Conservation (phyloP, 2,888 invertebrate genomes). For the Gymnosoma rotundatum region DNA sequence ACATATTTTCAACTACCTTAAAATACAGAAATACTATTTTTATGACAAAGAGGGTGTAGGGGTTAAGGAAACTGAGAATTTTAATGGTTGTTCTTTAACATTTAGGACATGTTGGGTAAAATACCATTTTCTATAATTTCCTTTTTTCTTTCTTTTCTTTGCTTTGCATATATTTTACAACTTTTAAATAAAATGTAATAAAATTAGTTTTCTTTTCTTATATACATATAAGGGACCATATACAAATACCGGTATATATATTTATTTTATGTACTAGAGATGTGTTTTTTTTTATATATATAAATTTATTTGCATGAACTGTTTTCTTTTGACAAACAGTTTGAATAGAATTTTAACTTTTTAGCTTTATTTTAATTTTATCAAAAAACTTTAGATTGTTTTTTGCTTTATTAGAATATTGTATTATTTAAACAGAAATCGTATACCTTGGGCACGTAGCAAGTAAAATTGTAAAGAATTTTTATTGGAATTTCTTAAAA, state of each 20-base stretch:
- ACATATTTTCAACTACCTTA: slow-evolving; percentile 11
- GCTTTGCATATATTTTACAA: slow-evolving; percentile 51
- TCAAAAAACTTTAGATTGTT: neutral
- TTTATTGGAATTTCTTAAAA: no score
- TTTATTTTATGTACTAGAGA: neutral
- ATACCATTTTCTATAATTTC: slow-evolving; percentile 2
- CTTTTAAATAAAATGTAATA: slow-evolving; percentile 79
- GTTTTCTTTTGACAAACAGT: slow-evolving; percentile 79
- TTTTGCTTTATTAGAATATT: slow-evolving; percentile 58
- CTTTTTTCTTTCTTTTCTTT: neutral
- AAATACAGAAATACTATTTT: slow-evolving; percentile 22
- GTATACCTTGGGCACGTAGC: neutral
- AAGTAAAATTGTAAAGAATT: neutral
- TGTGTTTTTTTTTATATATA: neutral
- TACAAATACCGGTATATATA: neutral
- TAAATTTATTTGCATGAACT: slow-evolving; percentile 74
- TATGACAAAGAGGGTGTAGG: neutral
- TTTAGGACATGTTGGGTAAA: neutral
- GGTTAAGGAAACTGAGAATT: slow-evolving; percentile 15
- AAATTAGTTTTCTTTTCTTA: slow-evolving; percentile 50
- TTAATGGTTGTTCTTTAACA: neutral
- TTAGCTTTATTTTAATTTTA: slow-evolving; percentile 79
- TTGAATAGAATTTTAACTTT: slow-evolving; percentile 80
- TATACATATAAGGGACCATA: neutral
- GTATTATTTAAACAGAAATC: neutral